Conservation (phyloP, 2,113 vertebrate species). For the Candoia aspera region DNA sequence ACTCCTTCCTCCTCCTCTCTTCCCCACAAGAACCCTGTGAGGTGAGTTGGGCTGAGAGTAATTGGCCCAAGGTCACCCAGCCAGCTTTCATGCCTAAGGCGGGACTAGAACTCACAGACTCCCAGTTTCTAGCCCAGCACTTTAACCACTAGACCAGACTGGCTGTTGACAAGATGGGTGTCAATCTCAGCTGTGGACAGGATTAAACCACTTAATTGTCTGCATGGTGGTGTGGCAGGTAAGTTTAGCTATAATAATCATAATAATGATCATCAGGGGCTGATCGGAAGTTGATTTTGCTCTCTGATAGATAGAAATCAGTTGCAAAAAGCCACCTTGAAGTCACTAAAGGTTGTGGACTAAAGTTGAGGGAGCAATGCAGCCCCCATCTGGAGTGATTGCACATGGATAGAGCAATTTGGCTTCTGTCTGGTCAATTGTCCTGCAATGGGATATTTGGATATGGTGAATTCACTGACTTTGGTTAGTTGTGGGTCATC, state of each 20-base stretch:
- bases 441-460: not conserved
- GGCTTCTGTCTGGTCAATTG: not conserved
- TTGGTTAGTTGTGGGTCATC: not conserved
- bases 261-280: not conserved
- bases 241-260: not conserved
- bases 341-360: not conserved
- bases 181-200: not conserved
- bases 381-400: not conserved
- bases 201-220: not conserved
- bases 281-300: not conserved
- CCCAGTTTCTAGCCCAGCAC: no score
- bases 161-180: no score
- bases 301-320: not conserved
- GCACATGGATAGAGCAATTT: not conserved
- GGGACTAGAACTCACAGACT: no score
- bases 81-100: no score
- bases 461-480: not conserved
- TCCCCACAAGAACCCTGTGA: no score
- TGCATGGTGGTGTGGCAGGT: not conserved
- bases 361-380: not conserved
- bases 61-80: no score
- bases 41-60: no score
- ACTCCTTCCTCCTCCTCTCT: no score
- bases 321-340: not conserved
- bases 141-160: no score